Percentiles rank a stretch among this genome's conserved stretches.
Conservation (phyloP, 2,888 invertebrate species). For the Arge pagana region DNA sequence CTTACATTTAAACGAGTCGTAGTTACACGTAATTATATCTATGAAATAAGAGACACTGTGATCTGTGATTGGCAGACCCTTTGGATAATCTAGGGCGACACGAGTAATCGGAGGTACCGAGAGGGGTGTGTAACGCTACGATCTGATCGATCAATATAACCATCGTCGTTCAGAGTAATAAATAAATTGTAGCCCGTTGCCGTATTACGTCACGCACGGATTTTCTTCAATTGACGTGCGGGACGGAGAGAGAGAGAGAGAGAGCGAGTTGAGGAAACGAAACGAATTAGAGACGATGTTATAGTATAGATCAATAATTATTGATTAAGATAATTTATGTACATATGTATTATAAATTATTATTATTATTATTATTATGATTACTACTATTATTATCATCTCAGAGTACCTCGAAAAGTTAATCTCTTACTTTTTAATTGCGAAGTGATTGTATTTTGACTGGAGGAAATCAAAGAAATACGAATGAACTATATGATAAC, state of each 20-base stretch:
- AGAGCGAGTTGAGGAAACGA: not conserved
- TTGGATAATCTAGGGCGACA: too few relatives aligned
- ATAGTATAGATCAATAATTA: conserved; percentile 46
- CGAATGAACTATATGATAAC: too few relatives aligned
- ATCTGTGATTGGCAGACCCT: conserved; percentile 20
- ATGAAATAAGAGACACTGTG: conserved; percentile 20
- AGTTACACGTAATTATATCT: conserved; percentile 17
- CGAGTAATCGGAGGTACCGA: too few relatives aligned
- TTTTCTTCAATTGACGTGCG: too few relatives aligned
- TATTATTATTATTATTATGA: conserved; percentile 47
- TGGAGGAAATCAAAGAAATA: conserved; percentile 10
- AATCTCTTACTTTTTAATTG: conserved; percentile 38
- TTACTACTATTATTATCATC: too few relatives aligned
- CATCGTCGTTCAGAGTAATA: too few relatives aligned
- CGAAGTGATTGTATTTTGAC: conserved; percentile 18
- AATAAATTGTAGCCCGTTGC: too few relatives aligned
- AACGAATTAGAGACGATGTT: conserved; percentile 9
- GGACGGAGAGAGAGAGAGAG: not conserved
- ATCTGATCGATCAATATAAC: too few relatives aligned
- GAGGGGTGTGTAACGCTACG: too few relatives aligned
- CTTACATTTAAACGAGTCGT: conserved; percentile 9
- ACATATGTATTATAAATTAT: conserved; percentile 55
- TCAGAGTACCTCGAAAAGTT: conserved; percentile 45
- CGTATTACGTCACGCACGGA: too few relatives aligned
- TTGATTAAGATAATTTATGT: conserved; percentile 54